Evolutionary conservation across 2,113 vertebrate species (phyloP), one percentile per base, ranked within the genome.

Genomic region (Xiphophorus hellerii): DNA sequence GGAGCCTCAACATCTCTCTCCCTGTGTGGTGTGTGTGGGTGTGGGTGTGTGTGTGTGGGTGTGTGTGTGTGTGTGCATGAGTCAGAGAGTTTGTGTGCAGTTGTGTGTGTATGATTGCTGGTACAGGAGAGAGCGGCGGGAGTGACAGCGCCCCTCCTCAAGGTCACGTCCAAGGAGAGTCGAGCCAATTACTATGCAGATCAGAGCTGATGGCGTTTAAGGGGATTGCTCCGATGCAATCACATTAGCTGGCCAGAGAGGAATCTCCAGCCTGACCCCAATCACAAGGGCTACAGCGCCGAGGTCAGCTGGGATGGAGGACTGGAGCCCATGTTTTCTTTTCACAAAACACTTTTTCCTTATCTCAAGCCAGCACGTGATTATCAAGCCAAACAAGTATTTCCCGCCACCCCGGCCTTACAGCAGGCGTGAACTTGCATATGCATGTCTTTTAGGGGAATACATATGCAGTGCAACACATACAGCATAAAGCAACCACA

Each of bases 161-260:
- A 98, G 96, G 97, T 97, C 96, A 97, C 85, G 89, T 90, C 91
- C 95, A 97, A 98, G 96, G 97, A 97, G 95, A 95, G 90, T 89
- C 79, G 89, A 96, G 96, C 95, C 96, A 96, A 97, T 98, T 98
- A 97, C 96, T 96, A 97, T 98, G 97, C 97, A 98, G 96, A 97
- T 97, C 96, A 96, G 96, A 96, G 94, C 94, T 94, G 94, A 90
- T 92, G 93, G 95, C 95, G 97, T 98, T 97, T 97, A 98, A 97
- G 96, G 96, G 96, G 97, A 97, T 98, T 97, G 96, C 97, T 96
- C 95, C 93, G 94, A 96, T 96, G 96, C 97, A 97, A 97, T 97
- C 97, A 96, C 96, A 96, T 97, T 97, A 98, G 94, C 95, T 93
- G 95, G 96, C 94, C 96, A 95, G 95, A 96, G 95, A 96, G 92